Percentiles rank a stretch among this genome's conserved stretches.
Conservation (phyloP, 2,797 vertebrate species). For the Pteronotus mesoamericanus region DNA sequence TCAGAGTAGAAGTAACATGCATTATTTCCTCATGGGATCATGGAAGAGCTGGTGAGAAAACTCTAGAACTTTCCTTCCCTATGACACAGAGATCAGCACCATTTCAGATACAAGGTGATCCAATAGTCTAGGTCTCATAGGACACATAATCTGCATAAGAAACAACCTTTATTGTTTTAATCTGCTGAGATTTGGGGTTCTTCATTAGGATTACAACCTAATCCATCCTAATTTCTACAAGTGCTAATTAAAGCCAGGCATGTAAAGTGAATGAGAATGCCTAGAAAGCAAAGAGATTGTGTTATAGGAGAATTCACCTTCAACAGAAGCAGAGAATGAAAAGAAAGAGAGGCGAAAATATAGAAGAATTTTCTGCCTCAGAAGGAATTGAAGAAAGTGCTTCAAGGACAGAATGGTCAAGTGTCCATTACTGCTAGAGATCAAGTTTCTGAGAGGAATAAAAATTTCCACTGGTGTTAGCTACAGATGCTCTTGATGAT, state of each 20-base stretch:
- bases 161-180: background rate
- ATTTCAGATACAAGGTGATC: background rate
- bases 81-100: background rate
- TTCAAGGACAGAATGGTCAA: slow-evolving; percentile 9
- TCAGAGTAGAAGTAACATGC: background rate
- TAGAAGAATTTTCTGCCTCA: background rate
- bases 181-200: background rate
- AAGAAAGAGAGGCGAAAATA: background rate
- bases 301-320: background rate
- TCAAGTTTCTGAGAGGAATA: background rate
- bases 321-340: background rate
- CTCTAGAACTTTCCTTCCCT: background rate
- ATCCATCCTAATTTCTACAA: background rate
- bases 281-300: background rate
- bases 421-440: background rate
- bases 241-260: background rate
- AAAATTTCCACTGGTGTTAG: slow-evolving; percentile 16
- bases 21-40: background rate
- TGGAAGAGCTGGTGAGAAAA: background rate
- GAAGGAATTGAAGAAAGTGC: background rate
- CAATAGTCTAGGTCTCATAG: background rate
- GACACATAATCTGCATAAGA: background rate
- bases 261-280: background rate
- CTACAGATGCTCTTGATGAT: background rate
- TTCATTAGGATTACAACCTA: background rate